These are phyloP conservation scores for Acleris laterana DNA, from an alignment of 2,888 invertebrate genomes.

Conservation along the genomic window DNA sequence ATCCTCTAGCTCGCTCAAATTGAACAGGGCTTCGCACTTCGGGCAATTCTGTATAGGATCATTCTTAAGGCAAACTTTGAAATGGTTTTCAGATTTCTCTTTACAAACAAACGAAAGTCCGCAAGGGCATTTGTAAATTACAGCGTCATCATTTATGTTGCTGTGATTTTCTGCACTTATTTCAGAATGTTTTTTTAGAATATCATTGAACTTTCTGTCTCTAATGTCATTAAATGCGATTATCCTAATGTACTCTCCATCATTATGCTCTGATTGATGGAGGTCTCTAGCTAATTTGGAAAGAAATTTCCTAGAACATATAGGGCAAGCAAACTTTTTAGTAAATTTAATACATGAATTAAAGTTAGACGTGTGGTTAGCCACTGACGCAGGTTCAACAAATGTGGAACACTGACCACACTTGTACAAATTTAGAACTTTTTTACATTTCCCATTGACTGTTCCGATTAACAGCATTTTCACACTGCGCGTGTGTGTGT, in stretches of 20 bases:
- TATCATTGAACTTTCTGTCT: background rate
- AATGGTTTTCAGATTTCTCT: slow-evolving; percentile 10
- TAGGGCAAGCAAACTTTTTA: background rate
- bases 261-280: no score
- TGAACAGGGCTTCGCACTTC: slow-evolving; percentile 17
- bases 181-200: background rate
- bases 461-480: slow-evolving; percentile 18
- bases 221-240: no score
- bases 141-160: background rate
- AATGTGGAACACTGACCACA: slow-evolving; percentile 23
- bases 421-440: slow-evolving; percentile 6
- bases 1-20: slow-evolving; percentile 2
- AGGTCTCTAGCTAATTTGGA: slow-evolving; percentile 1
- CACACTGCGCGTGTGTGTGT: slow-evolving; percentile 5
- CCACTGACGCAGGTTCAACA: slow-evolving; percentile 8
- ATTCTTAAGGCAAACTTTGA: slow-evolving; percentile 6
- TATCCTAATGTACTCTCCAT: background rate
- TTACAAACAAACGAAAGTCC: slow-evolving; percentile 18
- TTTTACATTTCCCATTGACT: no score
- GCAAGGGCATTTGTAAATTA: slow-evolving; percentile 30
- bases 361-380: slow-evolving; percentile 15
- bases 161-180: background rate
- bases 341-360: slow-evolving; percentile 20
- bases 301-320: slow-evolving; percentile 20
- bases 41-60: slow-evolving; percentile 1